Evolutionary conservation across 2,797 vertebrate genomes (phyloP), one percentile per base, ranked within the genome.

Genomic region (Sorex maritimensis): DNA sequence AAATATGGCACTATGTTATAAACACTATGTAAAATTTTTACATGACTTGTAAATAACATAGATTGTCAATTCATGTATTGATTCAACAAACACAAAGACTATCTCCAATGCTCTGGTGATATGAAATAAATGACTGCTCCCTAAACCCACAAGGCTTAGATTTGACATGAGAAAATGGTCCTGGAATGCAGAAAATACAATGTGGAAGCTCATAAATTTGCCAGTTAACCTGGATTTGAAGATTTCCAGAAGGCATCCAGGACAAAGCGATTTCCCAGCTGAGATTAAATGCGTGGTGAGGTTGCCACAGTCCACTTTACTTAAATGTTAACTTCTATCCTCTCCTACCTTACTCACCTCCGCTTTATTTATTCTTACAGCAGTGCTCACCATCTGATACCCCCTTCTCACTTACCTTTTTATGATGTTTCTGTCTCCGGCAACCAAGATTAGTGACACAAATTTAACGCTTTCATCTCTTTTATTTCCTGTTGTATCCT

Each of bases 211-310:
- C 30, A 21, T 75, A 46, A 81, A 65, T n/a, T 69, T 12, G 55
- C 65, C 58, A 44, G 34, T 93, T 87, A 26, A 28, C 41, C 74
- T 44, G 41, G 92, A 72, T 89, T 77, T 71, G 83, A 49, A 86
- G 78, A 46, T 30, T 61, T 81, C 34, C 46, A 52, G 63, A 67
- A 61, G 46, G 9, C 28, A 68, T 83, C 30, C 1, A 34, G 58
- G 30, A 71, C 44, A 80, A 52, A 65, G 28, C n/a, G 38, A 63
- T 34, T 26, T 49, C 5, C 30, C 26, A 38, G 3, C 9, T 10
- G 34, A 69, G 15, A 28, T 67, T 83, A 44, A 58, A 7, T 24
- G 11, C 80, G 68, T 1, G 15, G 34, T 13, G 30, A 81, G 21
- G 72, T 61, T 14, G 61, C 5, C 72, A 15, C 2, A 0, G 5